Conservation (phyloP, 1,140 invertebrate genomes). For the Ephestia elutella region DNA sequence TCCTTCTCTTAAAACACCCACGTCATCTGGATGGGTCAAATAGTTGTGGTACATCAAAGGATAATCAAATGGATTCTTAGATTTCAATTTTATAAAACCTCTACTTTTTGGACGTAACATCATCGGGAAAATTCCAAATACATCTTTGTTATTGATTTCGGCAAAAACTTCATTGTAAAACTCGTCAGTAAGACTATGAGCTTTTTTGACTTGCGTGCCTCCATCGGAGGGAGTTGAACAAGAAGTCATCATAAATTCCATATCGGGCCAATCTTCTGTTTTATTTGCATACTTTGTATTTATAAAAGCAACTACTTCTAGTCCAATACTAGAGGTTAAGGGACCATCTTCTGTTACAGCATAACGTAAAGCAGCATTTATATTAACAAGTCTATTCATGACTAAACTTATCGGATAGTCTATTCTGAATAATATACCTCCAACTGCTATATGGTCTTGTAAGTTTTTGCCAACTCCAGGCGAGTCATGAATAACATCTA, state of each 20-base stretch:
- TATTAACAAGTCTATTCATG: slow-evolving; percentile 83
- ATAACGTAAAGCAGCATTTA: slow-evolving; percentile 84
- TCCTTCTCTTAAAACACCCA: slow-evolving; percentile 86
- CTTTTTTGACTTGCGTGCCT: slow-evolving; percentile 83
- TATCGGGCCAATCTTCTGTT: slow-evolving; percentile 91
- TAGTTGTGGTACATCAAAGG: slow-evolving; percentile 94
- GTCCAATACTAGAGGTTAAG: slow-evolving; percentile 85
- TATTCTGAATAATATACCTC: slow-evolving; percentile 85
- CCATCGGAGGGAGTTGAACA: slow-evolving; percentile 85
- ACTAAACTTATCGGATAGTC: slow-evolving; percentile 86
- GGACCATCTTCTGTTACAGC: slow-evolving; percentile 87
- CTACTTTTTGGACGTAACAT: slow-evolving; percentile 88
- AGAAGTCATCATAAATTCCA: slow-evolving; percentile 92
- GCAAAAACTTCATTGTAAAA: slow-evolving; percentile 85
- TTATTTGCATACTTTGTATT: slow-evolving; percentile 90
- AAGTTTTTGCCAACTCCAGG: slow-evolving; percentile 87
- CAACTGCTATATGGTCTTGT: slow-evolving; percentile 89
- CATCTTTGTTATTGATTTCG: slow-evolving; percentile 81
- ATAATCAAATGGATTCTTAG: slow-evolving; percentile 87
- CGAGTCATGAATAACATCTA: slow-evolving; percentile 81
- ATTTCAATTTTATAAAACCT: slow-evolving; percentile 84
- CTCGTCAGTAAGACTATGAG: slow-evolving; percentile 85
- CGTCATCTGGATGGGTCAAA: slow-evolving; percentile 86
- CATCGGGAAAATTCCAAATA: slow-evolving; percentile 89
- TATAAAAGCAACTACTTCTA: slow-evolving; percentile 90